Evolutionary conservation across 2,888 invertebrate species (phyloP), one percentile per base, ranked within the genome.

Genomic region (Willowsia nigromaculata): DNA sequence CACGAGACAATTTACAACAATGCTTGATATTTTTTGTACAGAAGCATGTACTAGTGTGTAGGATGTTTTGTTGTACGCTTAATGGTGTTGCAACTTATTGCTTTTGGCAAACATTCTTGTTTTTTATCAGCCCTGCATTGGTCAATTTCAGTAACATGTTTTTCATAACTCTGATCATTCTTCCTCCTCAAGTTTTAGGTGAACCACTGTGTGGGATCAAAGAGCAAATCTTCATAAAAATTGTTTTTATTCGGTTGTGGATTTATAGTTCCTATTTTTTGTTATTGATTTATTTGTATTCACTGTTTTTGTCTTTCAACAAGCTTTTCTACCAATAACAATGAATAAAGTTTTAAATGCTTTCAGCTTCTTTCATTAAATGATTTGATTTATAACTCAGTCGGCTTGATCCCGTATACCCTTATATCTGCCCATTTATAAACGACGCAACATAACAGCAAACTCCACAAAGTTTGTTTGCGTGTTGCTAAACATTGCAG

Each of bases 191-290:
- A 43, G 65, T 53, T 62, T 82, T 47, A 47, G n/a, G 22, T 13
- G n/a, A 50, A 30, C 62, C 15, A 65, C 33, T 27, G 22, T 22
- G 22, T 27, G 22, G 27, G 82, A 82, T 82, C 82, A 82, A 82
- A 65, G 82, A 65, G 82, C 82, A 47, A 65, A 82, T 65, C 15
- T 47, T 82, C n/a, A 25, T 82, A 65, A 62, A 82, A 80, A 27
- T 37, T 13, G 2, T 47, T 2, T 65, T 65, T 18, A 33, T 65
- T 15, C n/a, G 6, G n/a, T 30, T 65, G 13, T 65, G 56, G 56
- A 59, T 59, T 59, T 59, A 59, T 59, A 27, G 25, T 9, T 59
- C 18, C 11, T 25, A n/a, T 59, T 59, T 6, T 47, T 15, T 59
- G 27, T 59, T 11, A 15, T 59, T 59, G 22, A 59, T 59, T 59